Percentiles rank a stretch among this genome's conserved stretches.
phyloP scores from a whole-genome alignment of 1,140 invertebrate species.

The Diabrotica undecimpunctata region DNA sequence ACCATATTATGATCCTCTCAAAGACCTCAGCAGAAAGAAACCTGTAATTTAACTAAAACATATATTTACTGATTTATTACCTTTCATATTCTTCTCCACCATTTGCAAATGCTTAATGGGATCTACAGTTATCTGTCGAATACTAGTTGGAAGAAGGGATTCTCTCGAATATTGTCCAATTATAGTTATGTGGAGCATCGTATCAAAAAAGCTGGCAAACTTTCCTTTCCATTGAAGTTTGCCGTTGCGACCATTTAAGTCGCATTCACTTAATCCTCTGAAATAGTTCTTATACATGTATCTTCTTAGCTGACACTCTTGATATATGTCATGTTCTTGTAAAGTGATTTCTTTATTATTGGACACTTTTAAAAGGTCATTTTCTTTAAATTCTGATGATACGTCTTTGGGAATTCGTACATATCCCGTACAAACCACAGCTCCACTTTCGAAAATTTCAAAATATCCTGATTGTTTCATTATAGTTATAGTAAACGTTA shows the following conservation, averaged over 20 bases:
- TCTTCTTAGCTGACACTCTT: conserved; percentile 84
- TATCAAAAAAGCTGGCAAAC: conserved; percentile 91
- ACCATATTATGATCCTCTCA: too few relatives aligned
- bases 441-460: conserved; percentile 84
- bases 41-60: too few relatives aligned
- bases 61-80: not conserved
- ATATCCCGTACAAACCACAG: conserved; percentile 73
- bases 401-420: conserved; percentile 65
- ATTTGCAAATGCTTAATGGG: conserved; percentile 49
- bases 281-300: conserved; percentile 86
- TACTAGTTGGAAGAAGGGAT: conserved; percentile 80
- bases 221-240: conserved; percentile 78
- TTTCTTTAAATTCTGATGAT: conserved; percentile 53
- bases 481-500: conserved; percentile 84
- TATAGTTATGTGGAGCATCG: conserved; percentile 87
- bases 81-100: not conserved
- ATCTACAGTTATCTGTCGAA: conserved; percentile 77
- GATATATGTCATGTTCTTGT: conserved; percentile 78
- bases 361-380: conserved; percentile 32
- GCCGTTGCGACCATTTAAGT: conserved; percentile 62
- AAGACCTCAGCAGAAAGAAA: too few relatives aligned
- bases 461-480: conserved; percentile 84
- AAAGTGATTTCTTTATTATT: conserved; percentile 44
- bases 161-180: conserved; percentile 68
- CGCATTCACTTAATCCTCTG: conserved; percentile 67